phyloP scores from a whole-genome alignment of 2,888 invertebrate genomes.

The Brachyopa scutellaris region DNA sequence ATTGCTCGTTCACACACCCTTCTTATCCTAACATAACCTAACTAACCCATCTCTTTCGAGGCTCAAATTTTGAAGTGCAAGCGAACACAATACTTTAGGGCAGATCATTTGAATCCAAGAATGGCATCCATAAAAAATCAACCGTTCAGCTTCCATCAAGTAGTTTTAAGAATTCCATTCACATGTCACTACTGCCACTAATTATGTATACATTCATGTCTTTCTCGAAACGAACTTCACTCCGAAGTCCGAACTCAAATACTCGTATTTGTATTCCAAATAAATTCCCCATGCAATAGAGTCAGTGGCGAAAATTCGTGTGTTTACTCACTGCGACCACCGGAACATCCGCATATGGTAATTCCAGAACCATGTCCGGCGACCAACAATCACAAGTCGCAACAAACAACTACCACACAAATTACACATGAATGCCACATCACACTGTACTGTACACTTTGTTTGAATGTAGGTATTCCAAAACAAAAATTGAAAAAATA shows the following conservation, averaged over 20 bases:
- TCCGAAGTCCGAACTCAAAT: conserved; percentile 33
- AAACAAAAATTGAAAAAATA: conserved; percentile 42
- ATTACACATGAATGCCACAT: conserved; percentile 58
- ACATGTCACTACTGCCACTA: conserved; percentile 54
- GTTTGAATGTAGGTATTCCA: conserved; percentile 6
- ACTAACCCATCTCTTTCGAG: too few species aligned
- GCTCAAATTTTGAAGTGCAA: too few species aligned
- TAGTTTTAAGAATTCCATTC: conserved; percentile 45
- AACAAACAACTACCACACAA: conserved; percentile 67
- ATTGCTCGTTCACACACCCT: too few species aligned
- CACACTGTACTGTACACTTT: not conserved
- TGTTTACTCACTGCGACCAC: conserved; percentile 72
- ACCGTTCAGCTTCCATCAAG: not conserved
- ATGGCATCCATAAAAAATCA: too few species aligned
- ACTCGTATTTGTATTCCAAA: conserved; percentile 62
- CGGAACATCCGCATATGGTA: conserved; percentile 72
- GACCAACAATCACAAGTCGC: conserved; percentile 55
- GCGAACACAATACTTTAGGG: too few species aligned
- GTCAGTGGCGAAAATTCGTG: conserved; percentile 51
- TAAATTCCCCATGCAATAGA: conserved; percentile 53
- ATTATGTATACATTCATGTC: conserved; percentile 69
- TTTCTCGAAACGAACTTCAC: conserved; percentile 34
- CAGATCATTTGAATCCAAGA: too few species aligned
- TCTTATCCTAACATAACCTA: too few species aligned
- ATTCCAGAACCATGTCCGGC: conserved; percentile 67